Evolutionary conservation across 2,888 invertebrate genomes (phyloP).

Genomic region (Pteria penguin): DNA sequence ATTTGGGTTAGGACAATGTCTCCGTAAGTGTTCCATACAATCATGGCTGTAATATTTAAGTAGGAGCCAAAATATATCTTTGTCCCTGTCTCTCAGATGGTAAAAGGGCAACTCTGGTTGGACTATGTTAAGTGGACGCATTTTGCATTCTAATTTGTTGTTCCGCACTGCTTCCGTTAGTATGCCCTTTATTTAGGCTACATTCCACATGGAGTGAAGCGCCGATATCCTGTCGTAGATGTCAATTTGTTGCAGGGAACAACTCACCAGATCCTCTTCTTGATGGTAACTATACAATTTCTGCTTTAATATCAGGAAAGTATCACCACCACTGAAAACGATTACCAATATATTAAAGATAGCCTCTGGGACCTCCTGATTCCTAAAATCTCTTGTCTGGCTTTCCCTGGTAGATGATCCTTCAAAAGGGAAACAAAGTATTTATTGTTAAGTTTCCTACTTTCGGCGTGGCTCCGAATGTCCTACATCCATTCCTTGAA

Average conservation of each 20-base stretch:
- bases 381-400: constrained; percentile 22
- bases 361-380: constrained; percentile 16
- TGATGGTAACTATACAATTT: no score
- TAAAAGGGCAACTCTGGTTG: no score
- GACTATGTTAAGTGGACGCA: no score
- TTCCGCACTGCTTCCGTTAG: no score
- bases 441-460: not conserved
- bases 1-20: no score
- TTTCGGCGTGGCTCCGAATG: not conserved
- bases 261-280: constrained; percentile 21
- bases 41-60: no score
- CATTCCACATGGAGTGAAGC: no score
- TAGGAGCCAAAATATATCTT: no score
- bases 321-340: constrained; percentile 28
- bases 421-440: constrained; percentile 15
- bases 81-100: no score
- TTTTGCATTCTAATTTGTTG: no score
- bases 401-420: constrained; percentile 23
- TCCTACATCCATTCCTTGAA: constrained; percentile 26
- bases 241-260: constrained; percentile 20
- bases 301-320: constrained; percentile 13
- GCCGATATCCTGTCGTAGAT: constrained; percentile 30
- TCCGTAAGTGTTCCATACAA: no score
- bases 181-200: no score
- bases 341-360: constrained; percentile 8